Conservation (phyloP, 1,140 invertebrate genomes). For the Dendrolimus kikuchii region DNA sequence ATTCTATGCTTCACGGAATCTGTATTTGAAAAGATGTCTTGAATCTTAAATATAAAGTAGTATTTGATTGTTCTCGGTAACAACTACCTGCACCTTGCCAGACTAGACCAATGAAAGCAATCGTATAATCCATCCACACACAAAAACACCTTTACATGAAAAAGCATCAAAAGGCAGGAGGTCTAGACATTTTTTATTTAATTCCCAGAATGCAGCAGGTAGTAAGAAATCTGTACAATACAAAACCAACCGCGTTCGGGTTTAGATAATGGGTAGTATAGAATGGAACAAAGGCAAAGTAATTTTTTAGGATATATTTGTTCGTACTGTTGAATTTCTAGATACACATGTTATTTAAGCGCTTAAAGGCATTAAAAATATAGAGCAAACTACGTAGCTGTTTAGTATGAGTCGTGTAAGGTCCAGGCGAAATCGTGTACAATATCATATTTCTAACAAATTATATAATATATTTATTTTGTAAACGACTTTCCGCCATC, state of each 20-base stretch:
- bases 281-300: no score
- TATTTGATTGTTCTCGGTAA: conserved; percentile 29
- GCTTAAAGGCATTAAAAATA: no score
- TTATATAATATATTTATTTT: no score
- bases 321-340: no score
- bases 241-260: conserved; percentile 3
- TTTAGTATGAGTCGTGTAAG: no score
- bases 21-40: conserved; percentile 28
- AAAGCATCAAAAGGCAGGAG: conserved; percentile 55
- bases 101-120: conserved; percentile 43
- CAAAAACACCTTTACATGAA: conserved; percentile 57
- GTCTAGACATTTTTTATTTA: conserved; percentile 63
- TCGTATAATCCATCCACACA: conserved; percentile 34
- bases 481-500: no score
- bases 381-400: no score
- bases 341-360: no score
- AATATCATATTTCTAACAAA: no score
- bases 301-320: no score
- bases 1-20: conserved; percentile 20
- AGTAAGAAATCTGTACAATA: conserved; percentile 31
- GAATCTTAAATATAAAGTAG: conserved; percentile 38
- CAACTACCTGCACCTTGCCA: conserved; percentile 51
- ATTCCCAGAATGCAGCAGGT: conserved; percentile 53
- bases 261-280: conserved; percentile 1
- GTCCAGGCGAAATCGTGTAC: no score